These are phyloP conservation scores for Holothuria leucospilota DNA, from an alignment of 53 echinoderm and acorn worm genomes.

Conservation along the genomic window DNA sequence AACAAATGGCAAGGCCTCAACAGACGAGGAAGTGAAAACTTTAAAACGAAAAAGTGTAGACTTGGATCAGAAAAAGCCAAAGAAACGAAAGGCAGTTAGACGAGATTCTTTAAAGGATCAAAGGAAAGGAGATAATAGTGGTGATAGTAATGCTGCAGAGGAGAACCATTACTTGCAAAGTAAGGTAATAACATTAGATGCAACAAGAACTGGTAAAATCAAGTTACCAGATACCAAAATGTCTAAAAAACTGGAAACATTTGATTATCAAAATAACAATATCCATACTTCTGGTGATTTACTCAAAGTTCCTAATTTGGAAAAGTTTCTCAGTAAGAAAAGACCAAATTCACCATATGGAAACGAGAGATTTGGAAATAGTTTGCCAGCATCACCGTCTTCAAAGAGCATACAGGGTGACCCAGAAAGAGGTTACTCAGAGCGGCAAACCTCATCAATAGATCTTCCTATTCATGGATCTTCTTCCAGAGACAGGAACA, in stretches of 20 bases:
- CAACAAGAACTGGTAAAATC: background rate
- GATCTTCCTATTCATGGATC: conserved; percentile 35
- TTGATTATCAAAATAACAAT: conserved; percentile 43
- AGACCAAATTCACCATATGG: conserved; percentile 25
- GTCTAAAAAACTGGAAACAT: conserved; percentile 46
- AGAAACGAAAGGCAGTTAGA: conserved; percentile 1
- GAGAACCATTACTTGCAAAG: background rate
- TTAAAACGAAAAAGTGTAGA: background rate
- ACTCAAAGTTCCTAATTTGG: conserved; percentile 32
- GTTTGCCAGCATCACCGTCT: conserved; percentile 41
- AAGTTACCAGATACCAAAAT: conserved; percentile 5
- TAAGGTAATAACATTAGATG: background rate
- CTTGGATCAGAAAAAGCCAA: conserved; percentile 15
- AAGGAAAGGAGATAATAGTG: background rate
- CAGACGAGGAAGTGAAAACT: background rate
- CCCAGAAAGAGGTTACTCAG: conserved; percentile 5
- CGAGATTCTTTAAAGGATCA: background rate
- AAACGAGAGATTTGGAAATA: conserved; percentile 14
- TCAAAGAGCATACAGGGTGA: conserved; percentile 13
- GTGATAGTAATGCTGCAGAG: background rate
- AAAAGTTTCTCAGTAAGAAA: conserved; percentile 10
- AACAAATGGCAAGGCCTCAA: conserved; percentile 1
- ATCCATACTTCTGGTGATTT: conserved; percentile 11
- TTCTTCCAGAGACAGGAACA: conserved; percentile 2
- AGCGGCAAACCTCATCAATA: conserved; percentile 34